Conservation (phyloP, 2,113 vertebrate species). For the Lucifuga dentata region DNA sequence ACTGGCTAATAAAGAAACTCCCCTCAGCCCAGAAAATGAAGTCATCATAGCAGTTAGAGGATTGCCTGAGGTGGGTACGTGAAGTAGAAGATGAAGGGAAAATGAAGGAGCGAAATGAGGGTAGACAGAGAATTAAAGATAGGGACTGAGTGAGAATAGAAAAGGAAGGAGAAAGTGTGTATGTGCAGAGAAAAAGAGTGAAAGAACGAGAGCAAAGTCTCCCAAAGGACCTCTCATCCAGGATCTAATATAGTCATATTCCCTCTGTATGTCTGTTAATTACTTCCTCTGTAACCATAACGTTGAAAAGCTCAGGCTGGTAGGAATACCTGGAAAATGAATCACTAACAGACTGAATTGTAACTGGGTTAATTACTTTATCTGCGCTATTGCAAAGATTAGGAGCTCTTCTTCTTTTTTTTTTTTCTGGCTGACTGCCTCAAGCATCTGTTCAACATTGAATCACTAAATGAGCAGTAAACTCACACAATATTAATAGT, state of each 20-base stretch:
- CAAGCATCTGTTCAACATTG: background rate
- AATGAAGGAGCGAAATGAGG: too few species aligned
- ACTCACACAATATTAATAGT: background rate
- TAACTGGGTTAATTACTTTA: constrained; percentile 75
- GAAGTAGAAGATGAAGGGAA: constrained; percentile 5
- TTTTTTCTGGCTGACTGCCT: constrained; percentile 12
- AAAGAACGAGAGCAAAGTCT: constrained; percentile 72
- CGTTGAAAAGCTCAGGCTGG: constrained; percentile 19
- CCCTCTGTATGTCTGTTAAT: constrained; percentile 78
- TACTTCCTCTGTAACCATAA: constrained; percentile 69
- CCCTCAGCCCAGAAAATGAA: constrained; percentile 67
- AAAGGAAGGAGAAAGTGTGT: constrained; percentile 15
- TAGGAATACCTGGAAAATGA: constrained; percentile 63
- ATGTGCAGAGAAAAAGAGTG: constrained; percentile 38
- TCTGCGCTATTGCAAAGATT: constrained; percentile 25
- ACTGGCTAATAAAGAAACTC: constrained; percentile 67
- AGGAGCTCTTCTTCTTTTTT: background rate
- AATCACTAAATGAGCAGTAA: background rate
- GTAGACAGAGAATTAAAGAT: constrained; percentile 25
- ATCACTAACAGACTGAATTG: constrained; percentile 47
- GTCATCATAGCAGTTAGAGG: constrained; percentile 66
- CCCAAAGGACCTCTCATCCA: constrained; percentile 70
- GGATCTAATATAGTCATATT: constrained; percentile 77
- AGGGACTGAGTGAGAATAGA: background rate
- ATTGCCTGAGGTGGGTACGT: constrained; percentile 56